Evolutionary conservation across 2,797 vertebrate species (phyloP).

Genomic region (Selene dorsalis): DNA sequence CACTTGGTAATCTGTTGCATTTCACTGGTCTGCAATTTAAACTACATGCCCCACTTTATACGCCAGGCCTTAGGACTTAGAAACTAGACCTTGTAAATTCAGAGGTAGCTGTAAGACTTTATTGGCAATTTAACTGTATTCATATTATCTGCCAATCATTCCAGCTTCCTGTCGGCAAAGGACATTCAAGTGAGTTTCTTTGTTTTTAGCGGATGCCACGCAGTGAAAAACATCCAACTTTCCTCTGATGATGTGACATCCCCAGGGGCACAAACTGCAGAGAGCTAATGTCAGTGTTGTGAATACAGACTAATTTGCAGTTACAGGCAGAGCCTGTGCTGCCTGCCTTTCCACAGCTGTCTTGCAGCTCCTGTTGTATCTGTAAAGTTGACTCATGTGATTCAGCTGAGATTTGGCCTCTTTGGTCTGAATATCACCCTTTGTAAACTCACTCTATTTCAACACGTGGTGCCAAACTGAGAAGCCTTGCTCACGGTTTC

Average conservation of each 20-base stretch:
- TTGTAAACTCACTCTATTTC: conserved; percentile 51
- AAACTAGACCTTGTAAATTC: conserved; percentile 5
- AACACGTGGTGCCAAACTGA: conserved; percentile 49
- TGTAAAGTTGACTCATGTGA: conserved; percentile 42
- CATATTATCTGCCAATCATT: background rate
- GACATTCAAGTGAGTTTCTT: conserved; percentile 11
- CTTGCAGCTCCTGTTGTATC: conserved; percentile 11
- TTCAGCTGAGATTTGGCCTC: conserved; percentile 42
- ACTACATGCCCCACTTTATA: background rate
- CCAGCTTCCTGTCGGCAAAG: conserved; percentile 4
- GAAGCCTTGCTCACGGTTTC: conserved; percentile 53
- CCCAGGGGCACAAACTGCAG: conserved; percentile 10
- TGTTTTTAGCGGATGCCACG: conserved; percentile 7
- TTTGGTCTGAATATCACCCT: conserved; percentile 40
- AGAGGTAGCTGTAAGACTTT: conserved; percentile 10
- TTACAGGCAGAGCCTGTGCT: conserved; percentile 19
- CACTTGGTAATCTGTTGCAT: conserved; percentile 1
- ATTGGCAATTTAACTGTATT: conserved; percentile 16
- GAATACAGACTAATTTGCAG: conserved; percentile 51
- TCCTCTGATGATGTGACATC: conserved; percentile 21
- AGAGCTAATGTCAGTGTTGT: conserved; percentile 27
- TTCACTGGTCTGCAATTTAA: conserved; percentile 21
- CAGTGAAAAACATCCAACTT: conserved; percentile 15
- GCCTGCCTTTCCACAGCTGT: conserved; percentile 27
- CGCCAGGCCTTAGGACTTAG: background rate